Evolutionary conservation across 2,888 invertebrate genomes (phyloP), one percentile per base, ranked within the genome.

Genomic region (Branchipolynoe longqiensis): DNA sequence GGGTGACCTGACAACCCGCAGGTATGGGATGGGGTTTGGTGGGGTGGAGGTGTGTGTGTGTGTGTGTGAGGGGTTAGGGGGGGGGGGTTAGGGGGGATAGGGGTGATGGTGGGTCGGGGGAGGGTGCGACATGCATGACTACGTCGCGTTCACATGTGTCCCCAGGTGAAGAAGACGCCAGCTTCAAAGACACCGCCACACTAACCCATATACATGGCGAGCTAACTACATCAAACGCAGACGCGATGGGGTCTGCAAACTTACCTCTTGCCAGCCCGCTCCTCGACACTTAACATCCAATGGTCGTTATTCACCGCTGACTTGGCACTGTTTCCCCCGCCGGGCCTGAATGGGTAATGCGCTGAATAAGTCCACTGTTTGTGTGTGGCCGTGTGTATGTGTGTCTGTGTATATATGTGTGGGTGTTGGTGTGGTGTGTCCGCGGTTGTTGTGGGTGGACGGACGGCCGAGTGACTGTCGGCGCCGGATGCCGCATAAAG

Each of bases 251-350:
- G 38, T 69, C 69, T 69, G 8, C 18, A n/a, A 38, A 69, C 69
- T 38, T 69, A 69, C 69, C 69, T 69, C 33, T 38, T 38, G n/a
- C 12, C 69, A 38, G 36, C 69, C 18, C 69, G 69, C 69, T 38
- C 38, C 69, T 25, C 69, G 69, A 69, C 38, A 69, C 69, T 69
- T 69, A n/a, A 69, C 69, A 69, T 69, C 69, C 69, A 33, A 69
- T 18, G 69, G 33, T 38, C 36, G 33, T 69, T 36, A 18, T 69
- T 38, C 33, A 36, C 69, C 14, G 36, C 36, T n/a, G n/a, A 69
- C n/a, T 69, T 69, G 69, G 69, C 69, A 69, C 69, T 69, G 38
- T 14, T 2, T 3, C 36, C 33, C 18, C 8, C n/a, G n/a, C 8
- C 48, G 8, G 31, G 33, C 3, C 31, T 69, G 69, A 69, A 33